Percentiles rank a stretch among this genome's conserved stretches.
Conservation (phyloP, 2,797 vertebrate species). For the Salarias fasciatus region DNA sequence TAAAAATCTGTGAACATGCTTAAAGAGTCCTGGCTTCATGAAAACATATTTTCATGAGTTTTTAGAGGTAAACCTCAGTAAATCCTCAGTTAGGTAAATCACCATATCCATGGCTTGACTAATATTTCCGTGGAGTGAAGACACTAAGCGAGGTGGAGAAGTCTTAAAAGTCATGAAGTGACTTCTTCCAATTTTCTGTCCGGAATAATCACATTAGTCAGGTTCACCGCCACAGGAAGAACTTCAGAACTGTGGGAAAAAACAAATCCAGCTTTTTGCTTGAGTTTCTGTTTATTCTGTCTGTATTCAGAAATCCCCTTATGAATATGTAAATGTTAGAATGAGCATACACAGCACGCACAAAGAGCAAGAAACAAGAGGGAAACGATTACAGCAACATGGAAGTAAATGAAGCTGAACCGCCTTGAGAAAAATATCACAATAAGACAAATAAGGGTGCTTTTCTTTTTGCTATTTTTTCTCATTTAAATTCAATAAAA, state of each 20-base stretch:
- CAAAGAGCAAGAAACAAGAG: conserved; percentile 26
- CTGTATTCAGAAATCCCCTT: conserved; percentile 53
- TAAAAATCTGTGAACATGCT: too few relatives aligned
- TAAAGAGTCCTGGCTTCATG: too few relatives aligned
- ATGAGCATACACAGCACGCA: conserved; percentile 27
- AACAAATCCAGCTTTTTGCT: conserved; percentile 58
- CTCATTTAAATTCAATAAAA: too few relatives aligned
- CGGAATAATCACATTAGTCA: conserved; percentile 56
- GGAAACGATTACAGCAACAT: conserved; percentile 21
- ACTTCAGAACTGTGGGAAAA: conserved; percentile 71
- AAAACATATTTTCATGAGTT: too few relatives aligned
- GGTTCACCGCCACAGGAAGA: conserved; percentile 63
- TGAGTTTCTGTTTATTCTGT: conserved; percentile 61
- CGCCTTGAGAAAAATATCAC: too few relatives aligned
- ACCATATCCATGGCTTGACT: too few relatives aligned
- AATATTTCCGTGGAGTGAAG: conserved; percentile 8
- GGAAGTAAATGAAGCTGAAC: too few relatives aligned
- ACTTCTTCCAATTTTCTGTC: conserved; percentile 55
- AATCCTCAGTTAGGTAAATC: too few relatives aligned
- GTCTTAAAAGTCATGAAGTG: conserved; percentile 20
- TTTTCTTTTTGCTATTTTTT: too few relatives aligned
- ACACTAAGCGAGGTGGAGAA: conserved; percentile 8
- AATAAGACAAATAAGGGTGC: too few relatives aligned
- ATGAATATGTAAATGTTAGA: conserved; percentile 35
- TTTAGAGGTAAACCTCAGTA: too few relatives aligned